These are phyloP conservation scores for Erannis defoliaria DNA, from an alignment of 2,888 invertebrate species.

Conservation along the genomic window DNA sequence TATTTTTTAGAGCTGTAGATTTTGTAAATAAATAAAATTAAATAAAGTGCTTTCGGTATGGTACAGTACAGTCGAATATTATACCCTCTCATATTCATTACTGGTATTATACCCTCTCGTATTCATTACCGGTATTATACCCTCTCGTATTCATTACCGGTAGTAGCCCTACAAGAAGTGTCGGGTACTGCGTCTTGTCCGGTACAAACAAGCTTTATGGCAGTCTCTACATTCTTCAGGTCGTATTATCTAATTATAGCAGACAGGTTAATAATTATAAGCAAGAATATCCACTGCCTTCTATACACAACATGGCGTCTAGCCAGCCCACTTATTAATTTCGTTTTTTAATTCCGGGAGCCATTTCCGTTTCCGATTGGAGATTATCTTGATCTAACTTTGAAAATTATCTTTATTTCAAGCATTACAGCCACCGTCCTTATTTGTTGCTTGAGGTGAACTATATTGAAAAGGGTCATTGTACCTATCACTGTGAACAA, in stretches of 20 bases:
- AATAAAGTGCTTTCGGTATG: too few species aligned
- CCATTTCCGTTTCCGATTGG: conserved; percentile 25
- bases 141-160: too few species aligned
- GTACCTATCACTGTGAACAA: too few species aligned
- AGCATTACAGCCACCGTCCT: too few species aligned
- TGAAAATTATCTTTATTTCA: background rate
- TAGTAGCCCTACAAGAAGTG: conserved; percentile 11
- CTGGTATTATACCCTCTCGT: too few species aligned
- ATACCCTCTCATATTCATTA: too few species aligned
- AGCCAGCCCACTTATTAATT: conserved; percentile 20
- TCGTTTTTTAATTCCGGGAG: conserved; percentile 25
- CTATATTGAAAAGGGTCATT: too few species aligned
- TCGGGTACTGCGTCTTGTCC: conserved; percentile 12
- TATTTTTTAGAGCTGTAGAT: too few species aligned
- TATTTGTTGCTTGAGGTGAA: too few species aligned
- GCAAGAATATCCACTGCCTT: conserved; percentile 21
- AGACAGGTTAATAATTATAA: conserved; percentile 32
- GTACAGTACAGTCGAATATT: too few species aligned
- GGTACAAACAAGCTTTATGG: conserved; percentile 26
- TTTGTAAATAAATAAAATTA: too few species aligned
- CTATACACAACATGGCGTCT: conserved; percentile 13
- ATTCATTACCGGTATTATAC: too few species aligned
- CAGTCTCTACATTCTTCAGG: conserved; percentile 28
- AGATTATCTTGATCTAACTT: background rate
- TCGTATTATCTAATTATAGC: conserved; percentile 34